A percentile compares a stretch with the other conserved stretches of the same genome.
Evolutionary conservation across 2,888 invertebrate genomes (phyloP).

Genomic region (Yponomeuta cagnagella): DNA sequence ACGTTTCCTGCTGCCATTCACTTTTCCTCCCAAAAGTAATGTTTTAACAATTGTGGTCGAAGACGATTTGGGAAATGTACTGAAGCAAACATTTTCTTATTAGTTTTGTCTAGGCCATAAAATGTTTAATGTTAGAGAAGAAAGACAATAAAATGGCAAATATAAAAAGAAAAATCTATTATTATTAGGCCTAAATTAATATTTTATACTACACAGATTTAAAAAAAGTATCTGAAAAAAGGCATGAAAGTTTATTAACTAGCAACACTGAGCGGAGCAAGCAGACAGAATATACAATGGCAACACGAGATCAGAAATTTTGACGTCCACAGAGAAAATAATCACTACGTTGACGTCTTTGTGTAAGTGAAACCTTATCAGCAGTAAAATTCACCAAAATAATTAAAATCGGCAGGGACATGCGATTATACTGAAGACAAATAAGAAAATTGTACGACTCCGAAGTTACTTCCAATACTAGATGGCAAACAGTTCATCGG

Average conservation of each 20-base stretch:
- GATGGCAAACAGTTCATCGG: background rate
- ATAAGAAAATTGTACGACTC: background rate
- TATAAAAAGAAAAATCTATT: slow-evolving; percentile 17
- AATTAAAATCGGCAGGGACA: background rate
- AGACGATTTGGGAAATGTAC: slow-evolving; percentile 80
- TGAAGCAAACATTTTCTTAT: slow-evolving; percentile 78
- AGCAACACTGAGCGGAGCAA: background rate
- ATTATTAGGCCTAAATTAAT: background rate
- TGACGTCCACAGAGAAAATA: too few species aligned
- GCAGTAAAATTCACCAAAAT: background rate
- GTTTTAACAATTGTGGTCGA: slow-evolving; percentile 78
- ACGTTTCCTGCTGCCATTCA: slow-evolving; percentile 74
- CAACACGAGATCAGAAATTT: background rate
- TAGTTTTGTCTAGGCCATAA: slow-evolving; percentile 24
- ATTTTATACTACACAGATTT: background rate
- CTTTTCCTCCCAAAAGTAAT: slow-evolving; percentile 64
- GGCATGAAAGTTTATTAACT: background rate
- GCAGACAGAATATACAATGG: background rate
- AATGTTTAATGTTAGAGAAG: slow-evolving; percentile 32
- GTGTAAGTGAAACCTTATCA: background rate
- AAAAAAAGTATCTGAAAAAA: background rate
- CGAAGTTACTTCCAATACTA: background rate
- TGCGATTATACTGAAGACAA: background rate
- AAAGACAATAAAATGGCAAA: slow-evolving; percentile 51
- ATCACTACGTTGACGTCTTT: slow-evolving; percentile 7